Conservation (phyloP, 2,797 vertebrate species). For the Oceanodroma leucorhoa region DNA sequence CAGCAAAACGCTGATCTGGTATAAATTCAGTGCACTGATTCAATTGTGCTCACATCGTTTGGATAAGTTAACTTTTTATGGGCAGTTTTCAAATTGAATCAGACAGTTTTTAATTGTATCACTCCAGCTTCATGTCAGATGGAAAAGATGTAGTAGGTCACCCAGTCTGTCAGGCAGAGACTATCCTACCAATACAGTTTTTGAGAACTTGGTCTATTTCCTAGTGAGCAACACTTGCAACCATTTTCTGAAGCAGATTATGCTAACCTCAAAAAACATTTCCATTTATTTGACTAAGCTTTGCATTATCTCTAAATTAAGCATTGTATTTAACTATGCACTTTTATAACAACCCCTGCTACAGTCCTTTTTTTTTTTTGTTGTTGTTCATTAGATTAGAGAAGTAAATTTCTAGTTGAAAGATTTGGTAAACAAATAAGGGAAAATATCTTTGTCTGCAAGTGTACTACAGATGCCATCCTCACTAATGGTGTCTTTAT, state of each 20-base stretch:
- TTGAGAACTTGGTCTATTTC: not conserved
- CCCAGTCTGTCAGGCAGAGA: not conserved
- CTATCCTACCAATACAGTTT: not conserved
- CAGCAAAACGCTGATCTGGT: not conserved
- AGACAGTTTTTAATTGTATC: not conserved
- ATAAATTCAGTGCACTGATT: not conserved
- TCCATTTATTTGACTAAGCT: not conserved
- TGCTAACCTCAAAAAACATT: not conserved
- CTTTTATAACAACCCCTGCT: not conserved
- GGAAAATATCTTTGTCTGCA: not conserved
- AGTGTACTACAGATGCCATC: not conserved
- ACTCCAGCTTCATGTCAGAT: not conserved
- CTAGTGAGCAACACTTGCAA: not conserved
- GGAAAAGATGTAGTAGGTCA: not conserved
- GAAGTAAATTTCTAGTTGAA: not conserved
- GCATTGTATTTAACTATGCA: not conserved
- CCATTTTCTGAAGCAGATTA: not conserved
- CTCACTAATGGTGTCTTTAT: not conserved
- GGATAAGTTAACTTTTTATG: not conserved
- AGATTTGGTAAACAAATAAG: not conserved
- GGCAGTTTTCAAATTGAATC: not conserved
- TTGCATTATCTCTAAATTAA: not conserved
- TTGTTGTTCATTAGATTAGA: not conserved
- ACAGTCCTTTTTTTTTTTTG: not conserved
- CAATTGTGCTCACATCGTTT: not conserved